Evolutionary conservation across 2,797 vertebrate species (phyloP).

Genomic region (Spondyliosoma cantharus): DNA sequence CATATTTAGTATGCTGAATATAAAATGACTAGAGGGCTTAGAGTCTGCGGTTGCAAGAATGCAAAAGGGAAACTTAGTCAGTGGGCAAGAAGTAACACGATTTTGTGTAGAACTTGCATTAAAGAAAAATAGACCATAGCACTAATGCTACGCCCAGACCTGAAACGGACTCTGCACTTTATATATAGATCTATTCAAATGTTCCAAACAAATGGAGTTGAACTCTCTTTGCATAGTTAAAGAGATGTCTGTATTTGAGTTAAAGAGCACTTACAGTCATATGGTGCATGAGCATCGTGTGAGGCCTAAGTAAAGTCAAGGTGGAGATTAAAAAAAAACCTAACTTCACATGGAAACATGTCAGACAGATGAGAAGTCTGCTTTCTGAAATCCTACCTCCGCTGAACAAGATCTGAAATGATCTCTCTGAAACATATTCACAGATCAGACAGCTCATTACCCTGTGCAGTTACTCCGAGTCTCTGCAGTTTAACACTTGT

Average conservation of each 20-base stretch:
- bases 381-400: slow-evolving; percentile 20
- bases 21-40: slow-evolving; percentile 13
- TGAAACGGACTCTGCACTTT: not conserved
- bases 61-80: not conserved
- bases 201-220: slow-evolving; percentile 8
- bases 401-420: slow-evolving; percentile 26
- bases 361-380: not conserved
- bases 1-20: not conserved
- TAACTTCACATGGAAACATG: not conserved
- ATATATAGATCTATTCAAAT: slow-evolving; percentile 29
- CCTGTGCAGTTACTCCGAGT: slow-evolving; percentile 16
- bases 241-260: not conserved
- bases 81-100: slow-evolving; percentile 21
- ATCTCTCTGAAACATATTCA: slow-evolving; percentile 40
- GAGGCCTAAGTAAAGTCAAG: slow-evolving; percentile 1
- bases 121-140: not conserved
- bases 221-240: slow-evolving; percentile 18
- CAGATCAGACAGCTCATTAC: slow-evolving; percentile 50
- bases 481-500: slow-evolving; percentile 24
- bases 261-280: not conserved
- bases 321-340: not conserved
- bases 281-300: not conserved
- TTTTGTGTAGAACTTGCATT: not conserved
- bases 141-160: not conserved
- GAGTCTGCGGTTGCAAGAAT: not conserved